Conservation (phyloP, 2,888 invertebrate genomes). For the Harpagoxenus sublaevis region DNA sequence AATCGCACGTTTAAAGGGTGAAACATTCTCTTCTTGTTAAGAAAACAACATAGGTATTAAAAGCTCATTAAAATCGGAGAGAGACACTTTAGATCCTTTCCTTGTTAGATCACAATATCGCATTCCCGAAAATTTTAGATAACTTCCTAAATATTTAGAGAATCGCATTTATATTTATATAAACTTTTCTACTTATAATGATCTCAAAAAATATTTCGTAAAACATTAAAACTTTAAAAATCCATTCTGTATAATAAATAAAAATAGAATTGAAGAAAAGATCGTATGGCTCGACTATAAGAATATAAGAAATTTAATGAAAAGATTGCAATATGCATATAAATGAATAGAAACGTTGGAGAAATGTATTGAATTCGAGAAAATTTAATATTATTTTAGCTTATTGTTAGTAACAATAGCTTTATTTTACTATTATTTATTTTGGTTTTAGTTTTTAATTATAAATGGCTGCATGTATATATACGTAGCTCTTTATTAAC, state of each 20-base stretch:
- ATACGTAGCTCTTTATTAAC: not conserved
- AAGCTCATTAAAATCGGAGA: no score
- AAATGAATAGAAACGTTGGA: not conserved
- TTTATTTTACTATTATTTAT: not conserved
- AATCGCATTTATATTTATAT: not conserved
- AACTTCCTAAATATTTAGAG: not conserved
- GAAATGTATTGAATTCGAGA: not conserved
- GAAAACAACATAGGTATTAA: no score
- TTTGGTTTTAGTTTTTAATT: not conserved
- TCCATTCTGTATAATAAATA: not conserved
- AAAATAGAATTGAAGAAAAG: not conserved
- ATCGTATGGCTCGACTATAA: not conserved
- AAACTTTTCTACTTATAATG: not conserved
- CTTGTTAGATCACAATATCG: no score
- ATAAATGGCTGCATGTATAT: not conserved
- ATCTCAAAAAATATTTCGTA: not conserved
- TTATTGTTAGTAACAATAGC: constrained; percentile 7
- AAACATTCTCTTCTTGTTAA: no score
- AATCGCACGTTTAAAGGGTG: no score
- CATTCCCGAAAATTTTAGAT: not conserved
- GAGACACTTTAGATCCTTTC: no score
- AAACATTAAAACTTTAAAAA: not conserved
- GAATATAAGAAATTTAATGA: constrained; percentile 34
- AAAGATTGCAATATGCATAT: not conserved
- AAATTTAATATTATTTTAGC: constrained; percentile 3